phyloP scores from a whole-genome alignment of 2,888 invertebrate genomes.

The Glaucopsyche alexis region DNA sequence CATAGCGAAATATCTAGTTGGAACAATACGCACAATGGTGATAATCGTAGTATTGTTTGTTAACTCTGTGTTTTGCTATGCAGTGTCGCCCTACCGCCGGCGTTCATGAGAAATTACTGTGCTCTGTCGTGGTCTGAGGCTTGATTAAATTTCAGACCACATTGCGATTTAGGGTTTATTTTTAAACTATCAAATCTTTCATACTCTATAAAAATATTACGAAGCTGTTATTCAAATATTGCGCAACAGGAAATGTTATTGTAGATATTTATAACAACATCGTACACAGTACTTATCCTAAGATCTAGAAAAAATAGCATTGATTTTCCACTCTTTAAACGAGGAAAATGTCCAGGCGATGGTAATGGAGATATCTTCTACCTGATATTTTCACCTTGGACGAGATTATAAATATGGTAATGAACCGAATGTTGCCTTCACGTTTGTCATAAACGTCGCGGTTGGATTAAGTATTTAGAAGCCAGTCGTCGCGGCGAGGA shows the following conservation, averaged over 20 bases:
- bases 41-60: constrained; percentile 50
- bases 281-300: not conserved
- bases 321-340: constrained; percentile 1
- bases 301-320: not conserved
- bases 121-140: constrained; percentile 54
- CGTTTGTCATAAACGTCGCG: constrained; percentile 56
- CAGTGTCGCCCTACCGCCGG: constrained; percentile 45
- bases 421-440: constrained; percentile 30
- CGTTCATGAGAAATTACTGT: constrained; percentile 51
- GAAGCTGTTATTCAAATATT: not conserved
- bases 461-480: constrained; percentile 66
- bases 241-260: not conserved
- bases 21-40: constrained; percentile 65
- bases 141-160: constrained; percentile 61
- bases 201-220: not conserved
- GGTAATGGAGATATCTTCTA: not conserved
- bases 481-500: constrained; percentile 53
- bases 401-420: constrained; percentile 30
- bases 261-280: not conserved
- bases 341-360: not conserved
- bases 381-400: constrained; percentile 21
- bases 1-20: constrained; percentile 50
- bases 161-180: constrained; percentile 42
- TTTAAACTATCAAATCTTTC: not conserved
- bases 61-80: constrained; percentile 44